phyloP scores from a whole-genome alignment of 2,888 invertebrate genomes.

The Sisyra nigra region DNA sequence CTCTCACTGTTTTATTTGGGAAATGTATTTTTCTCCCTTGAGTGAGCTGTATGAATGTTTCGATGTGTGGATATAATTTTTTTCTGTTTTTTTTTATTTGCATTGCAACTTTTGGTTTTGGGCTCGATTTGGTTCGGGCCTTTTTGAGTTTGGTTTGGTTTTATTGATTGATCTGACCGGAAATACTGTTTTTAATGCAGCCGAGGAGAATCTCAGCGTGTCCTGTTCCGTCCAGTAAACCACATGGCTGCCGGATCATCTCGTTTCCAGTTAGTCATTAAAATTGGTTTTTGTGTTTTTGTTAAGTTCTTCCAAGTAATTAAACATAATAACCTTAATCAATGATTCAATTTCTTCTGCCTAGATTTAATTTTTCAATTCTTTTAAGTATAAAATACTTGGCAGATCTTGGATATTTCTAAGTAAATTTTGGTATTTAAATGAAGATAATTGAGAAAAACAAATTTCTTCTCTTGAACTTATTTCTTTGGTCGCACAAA shows the following conservation, averaged over 20 bases:
- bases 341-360: no score
- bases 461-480: no score
- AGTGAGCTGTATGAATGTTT: neutral
- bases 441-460: no score
- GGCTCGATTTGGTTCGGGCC: neutral
- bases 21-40: no score
- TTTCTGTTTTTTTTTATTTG: neutral
- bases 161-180: no score
- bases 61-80: neutral
- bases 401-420: no score
- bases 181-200: slow-evolving; percentile 24
- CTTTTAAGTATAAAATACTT: neutral
- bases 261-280: slow-evolving; percentile 53
- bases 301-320: neutral
- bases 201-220: slow-evolving; percentile 56
- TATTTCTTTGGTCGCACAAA: no score
- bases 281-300: slow-evolving; percentile 6
- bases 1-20: neutral
- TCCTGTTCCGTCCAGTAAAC: slow-evolving; percentile 56
- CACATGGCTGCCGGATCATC: slow-evolving; percentile 50
- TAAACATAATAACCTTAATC: no score
- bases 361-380: neutral
- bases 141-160: neutral
- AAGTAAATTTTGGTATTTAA: no score
- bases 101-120: neutral